phyloP scores from a whole-genome alignment of 1,140 invertebrate genomes.

The Brachionus manjavacas region DNA sequence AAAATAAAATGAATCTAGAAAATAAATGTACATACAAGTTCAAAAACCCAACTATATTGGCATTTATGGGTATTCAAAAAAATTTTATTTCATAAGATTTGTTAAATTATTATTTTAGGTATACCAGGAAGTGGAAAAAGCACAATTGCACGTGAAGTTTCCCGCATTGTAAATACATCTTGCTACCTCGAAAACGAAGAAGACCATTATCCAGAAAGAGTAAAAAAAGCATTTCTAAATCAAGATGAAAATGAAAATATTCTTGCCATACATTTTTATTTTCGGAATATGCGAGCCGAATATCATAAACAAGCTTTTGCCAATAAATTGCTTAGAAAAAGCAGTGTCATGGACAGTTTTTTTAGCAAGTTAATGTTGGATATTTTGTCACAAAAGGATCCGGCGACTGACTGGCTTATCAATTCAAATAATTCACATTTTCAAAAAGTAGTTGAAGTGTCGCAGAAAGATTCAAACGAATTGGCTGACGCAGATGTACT shows the following conservation, averaged over 20 bases:
- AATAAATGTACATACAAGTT: not conserved
- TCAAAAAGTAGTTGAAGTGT: not conserved
- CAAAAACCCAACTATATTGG: not conserved
- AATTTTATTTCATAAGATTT: not conserved
- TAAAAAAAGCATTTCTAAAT: not conserved
- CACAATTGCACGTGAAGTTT: conserved; percentile 5
- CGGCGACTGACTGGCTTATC: not conserved
- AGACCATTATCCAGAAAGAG: not conserved
- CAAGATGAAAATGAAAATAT: conserved; percentile 15
- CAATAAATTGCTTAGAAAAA: not conserved
- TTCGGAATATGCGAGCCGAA: conserved; percentile 5
- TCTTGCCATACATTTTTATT: conserved; percentile 16
- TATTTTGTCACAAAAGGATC: not conserved
- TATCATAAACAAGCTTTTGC: not conserved
- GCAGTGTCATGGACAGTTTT: conserved; percentile 10
- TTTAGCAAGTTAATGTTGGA: conserved; percentile 29
- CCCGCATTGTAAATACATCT: not conserved
- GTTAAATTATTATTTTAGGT: not conserved
- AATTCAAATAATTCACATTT: conserved; percentile 2
- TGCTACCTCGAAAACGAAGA: conserved; percentile 25
- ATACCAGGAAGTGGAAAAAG: conserved; percentile 27
- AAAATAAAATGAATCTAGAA: not conserved
- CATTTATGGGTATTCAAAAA: not conserved
- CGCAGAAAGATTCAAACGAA: not conserved
- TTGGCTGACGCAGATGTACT: not conserved